Evolutionary conservation across 2,797 vertebrate species (phyloP).

Genomic region (Argentina silus): DNA sequence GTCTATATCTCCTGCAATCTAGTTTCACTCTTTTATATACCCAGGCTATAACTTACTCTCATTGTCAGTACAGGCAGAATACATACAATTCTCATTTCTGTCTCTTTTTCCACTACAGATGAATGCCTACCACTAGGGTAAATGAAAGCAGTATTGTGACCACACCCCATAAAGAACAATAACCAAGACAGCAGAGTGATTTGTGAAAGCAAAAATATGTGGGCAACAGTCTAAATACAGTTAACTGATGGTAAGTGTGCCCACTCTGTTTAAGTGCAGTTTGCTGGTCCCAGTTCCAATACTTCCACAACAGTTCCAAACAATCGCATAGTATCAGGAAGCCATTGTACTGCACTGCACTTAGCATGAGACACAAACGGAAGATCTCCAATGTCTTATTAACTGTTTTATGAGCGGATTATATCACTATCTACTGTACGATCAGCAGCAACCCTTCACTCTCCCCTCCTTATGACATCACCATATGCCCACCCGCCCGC

Average conservation of each 20-base stretch:
- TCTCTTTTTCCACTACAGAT: not conserved
- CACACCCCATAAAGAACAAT: slow-evolving; percentile 57
- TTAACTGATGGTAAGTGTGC: too few relatives aligned
- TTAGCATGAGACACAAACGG: too few relatives aligned
- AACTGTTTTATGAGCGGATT: too few relatives aligned
- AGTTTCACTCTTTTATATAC: not conserved
- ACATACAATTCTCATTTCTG: not conserved
- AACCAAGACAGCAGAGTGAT: slow-evolving; percentile 23
- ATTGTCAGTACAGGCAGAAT: not conserved
- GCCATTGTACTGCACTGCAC: too few relatives aligned
- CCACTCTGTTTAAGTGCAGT: too few relatives aligned
- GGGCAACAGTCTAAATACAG: too few relatives aligned
- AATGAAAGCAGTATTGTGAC: slow-evolving; percentile 28
- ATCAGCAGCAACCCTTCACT: not conserved
- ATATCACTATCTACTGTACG: not conserved
- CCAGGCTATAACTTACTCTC: not conserved
- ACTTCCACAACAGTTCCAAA: not conserved
- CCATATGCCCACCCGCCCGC: not conserved
- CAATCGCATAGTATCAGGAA: not conserved
- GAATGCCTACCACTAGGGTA: not conserved
- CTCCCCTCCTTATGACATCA: not conserved
- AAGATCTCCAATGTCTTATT: too few relatives aligned
- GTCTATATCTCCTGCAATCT: too few relatives aligned
- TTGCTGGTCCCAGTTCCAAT: too few relatives aligned
- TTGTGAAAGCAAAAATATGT: too few relatives aligned